Evolutionary conservation across 2,113 vertebrate genomes (phyloP).

Genomic region (Smithornis capensis): DNA sequence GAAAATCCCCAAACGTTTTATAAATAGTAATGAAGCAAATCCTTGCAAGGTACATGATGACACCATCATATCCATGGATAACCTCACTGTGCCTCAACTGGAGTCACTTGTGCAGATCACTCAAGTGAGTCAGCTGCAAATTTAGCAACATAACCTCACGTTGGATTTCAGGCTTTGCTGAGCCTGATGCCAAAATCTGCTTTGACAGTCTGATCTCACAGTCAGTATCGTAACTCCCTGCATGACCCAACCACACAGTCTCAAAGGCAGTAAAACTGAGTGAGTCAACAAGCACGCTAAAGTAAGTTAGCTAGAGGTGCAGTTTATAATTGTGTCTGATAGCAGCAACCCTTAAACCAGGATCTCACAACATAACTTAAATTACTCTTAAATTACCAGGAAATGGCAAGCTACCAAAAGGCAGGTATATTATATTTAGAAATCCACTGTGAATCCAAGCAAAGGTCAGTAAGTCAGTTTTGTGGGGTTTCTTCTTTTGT

Average conservation of each 20-base stretch:
- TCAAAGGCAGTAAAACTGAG: not conserved
- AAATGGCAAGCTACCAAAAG: not conserved
- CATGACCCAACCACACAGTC: not conserved
- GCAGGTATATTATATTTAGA: not conserved
- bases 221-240: not conserved
- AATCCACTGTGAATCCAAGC: not conserved
- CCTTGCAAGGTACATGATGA: not conserved
- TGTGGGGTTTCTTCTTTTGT: not conserved
- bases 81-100: not conserved
- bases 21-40: not conserved
- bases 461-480: not conserved
- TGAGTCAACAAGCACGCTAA: not conserved
- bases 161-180: not conserved
- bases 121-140: not conserved
- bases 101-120: not conserved
- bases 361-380: not conserved
- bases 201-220: not conserved
- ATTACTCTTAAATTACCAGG: not conserved
- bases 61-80: not conserved
- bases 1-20: not conserved
- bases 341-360: not conserved
- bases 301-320: not conserved
- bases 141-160: not conserved
- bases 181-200: not conserved
- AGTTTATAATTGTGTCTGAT: not conserved